Percentiles rank a stretch among this genome's conserved stretches.
Evolutionary conservation across 2,113 vertebrate genomes (phyloP).

Genomic region (Saguinus midas): DNA sequence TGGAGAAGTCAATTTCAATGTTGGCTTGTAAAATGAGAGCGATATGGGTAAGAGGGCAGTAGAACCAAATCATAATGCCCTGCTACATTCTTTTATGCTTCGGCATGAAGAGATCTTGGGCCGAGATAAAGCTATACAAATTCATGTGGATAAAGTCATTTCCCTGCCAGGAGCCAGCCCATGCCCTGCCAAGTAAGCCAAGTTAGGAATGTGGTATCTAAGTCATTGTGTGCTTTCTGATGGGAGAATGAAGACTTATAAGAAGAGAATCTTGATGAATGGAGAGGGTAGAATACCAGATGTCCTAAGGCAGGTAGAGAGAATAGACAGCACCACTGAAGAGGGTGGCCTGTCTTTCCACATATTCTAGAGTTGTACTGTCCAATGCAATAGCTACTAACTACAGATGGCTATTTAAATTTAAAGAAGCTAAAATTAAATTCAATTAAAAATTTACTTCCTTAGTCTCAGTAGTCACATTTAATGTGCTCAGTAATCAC

Average conservation of each 20-base stretch:
- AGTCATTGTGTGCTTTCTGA: not conserved
- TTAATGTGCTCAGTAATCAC: not conserved
- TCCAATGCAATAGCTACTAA: not conserved
- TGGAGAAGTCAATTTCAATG: not conserved
- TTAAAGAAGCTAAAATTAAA: constrained; percentile 26
- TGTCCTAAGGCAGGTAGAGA: not conserved
- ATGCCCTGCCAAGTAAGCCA: not conserved
- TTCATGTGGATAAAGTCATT: not conserved
- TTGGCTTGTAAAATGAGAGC: not conserved
- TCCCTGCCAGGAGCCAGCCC: not conserved
- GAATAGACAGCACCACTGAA: not conserved
- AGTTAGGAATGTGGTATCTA: not conserved
- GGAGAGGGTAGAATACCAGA: not conserved
- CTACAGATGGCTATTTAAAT: not conserved
- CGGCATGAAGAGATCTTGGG: not conserved
- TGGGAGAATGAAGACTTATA: constrained; percentile 2
- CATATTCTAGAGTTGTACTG: not conserved
- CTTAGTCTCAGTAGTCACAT: not conserved
- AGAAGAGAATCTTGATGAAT: not conserved
- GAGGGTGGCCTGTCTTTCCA: not conserved
- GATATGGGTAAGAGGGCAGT: not conserved
- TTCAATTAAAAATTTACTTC: not conserved
- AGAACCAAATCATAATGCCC: not conserved
- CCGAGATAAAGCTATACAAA: not conserved
- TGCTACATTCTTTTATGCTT: not conserved